phyloP scores from a whole-genome alignment of 2,113 vertebrate genomes.

The Rafetus swinhoei region DNA sequence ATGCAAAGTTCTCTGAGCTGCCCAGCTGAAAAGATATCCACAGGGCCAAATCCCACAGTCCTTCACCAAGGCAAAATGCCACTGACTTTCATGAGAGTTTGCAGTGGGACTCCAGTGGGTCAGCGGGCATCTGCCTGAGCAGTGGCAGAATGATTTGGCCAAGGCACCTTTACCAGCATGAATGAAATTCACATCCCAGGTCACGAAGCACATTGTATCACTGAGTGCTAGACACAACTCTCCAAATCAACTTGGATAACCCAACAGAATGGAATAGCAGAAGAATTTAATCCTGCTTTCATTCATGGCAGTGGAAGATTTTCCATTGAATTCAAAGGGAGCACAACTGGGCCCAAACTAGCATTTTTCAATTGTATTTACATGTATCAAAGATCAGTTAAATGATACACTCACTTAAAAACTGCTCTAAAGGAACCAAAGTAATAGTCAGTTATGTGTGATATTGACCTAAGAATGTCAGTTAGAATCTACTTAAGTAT shows the following conservation, averaged over 20 bases:
- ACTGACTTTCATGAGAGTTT: constrained; percentile 57
- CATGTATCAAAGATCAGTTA: constrained; percentile 49
- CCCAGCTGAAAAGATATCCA: neutral
- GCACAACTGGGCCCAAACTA: constrained; percentile 21
- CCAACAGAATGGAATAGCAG: neutral
- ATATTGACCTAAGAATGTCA: constrained; percentile 65
- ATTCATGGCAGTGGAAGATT: constrained; percentile 51
- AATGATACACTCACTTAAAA: constrained; percentile 64
- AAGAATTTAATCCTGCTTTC: constrained; percentile 13
- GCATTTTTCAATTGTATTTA: constrained; percentile 45
- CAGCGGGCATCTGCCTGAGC: constrained; percentile 43
- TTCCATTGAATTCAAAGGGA: constrained; percentile 48
- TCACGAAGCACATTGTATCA: constrained; percentile 54
- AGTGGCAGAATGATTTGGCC: constrained; percentile 58
- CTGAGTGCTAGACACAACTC: neutral
- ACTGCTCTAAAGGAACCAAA: constrained; percentile 19
- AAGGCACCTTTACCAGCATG: constrained; percentile 55
- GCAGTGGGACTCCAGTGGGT: constrained; percentile 32
- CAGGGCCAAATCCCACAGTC: constrained; percentile 4
- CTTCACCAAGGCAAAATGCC: neutral
- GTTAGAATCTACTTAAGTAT: constrained; percentile 64
- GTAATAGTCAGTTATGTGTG: constrained; percentile 55
- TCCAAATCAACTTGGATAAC: constrained; percentile 33
- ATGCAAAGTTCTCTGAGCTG: neutral
- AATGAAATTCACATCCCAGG: constrained; percentile 55